Evolutionary conservation across 2,797 vertebrate species (phyloP), one percentile per base, ranked within the genome.

Genomic region (Phrynocephalus guinanensis): DNA sequence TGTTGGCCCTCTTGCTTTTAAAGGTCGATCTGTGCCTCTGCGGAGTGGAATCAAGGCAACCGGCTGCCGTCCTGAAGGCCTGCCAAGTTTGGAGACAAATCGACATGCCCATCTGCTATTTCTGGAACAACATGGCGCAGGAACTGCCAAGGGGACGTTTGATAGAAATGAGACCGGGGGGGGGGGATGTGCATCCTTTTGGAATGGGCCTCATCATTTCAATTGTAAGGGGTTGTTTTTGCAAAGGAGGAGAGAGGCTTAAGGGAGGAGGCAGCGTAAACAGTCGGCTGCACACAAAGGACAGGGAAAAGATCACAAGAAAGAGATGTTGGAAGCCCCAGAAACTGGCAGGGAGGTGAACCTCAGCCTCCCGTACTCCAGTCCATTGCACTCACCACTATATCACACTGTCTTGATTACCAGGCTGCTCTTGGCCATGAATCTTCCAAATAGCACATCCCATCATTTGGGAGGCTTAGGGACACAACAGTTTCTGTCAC

Each of bases 111-210:
- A 33, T 60, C 73, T 44, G 85, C 0, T 1, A 63, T 85, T 4
- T 79, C 82, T 7, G 80, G 3, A 44, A 89, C 63, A 63, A n/a
- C 50, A 0, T 26, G 70, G 71, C 73, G 56, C 8, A 52, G 48
- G 84, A 89, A 75, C 79, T 89, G 52, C 24, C 90, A 91, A 33
- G 0, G 87, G 70, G 44, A 90, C 38, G 44, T 75, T 85, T 68
- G 28, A 33, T 87, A 93, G 84, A 93, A 94, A 93, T 48, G 82
- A 91, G 85, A 71, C 86, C 85, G 75, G 77, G 63, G 68, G 63
- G n/a, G n/a, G n/a, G n/a, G n/a, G 88, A 67, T 33, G 82, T 33
- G 76, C 33, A 85, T 90, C 86, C 86, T 0, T 0, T 85, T 87
- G 86, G 89, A 88, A 83, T 38, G 79, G 26, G 28, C 48, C 81